Evolutionary conservation across 2,797 vertebrate species (phyloP), one percentile per base, ranked within the genome.

Genomic region (Peromyscus nudipes): DNA sequence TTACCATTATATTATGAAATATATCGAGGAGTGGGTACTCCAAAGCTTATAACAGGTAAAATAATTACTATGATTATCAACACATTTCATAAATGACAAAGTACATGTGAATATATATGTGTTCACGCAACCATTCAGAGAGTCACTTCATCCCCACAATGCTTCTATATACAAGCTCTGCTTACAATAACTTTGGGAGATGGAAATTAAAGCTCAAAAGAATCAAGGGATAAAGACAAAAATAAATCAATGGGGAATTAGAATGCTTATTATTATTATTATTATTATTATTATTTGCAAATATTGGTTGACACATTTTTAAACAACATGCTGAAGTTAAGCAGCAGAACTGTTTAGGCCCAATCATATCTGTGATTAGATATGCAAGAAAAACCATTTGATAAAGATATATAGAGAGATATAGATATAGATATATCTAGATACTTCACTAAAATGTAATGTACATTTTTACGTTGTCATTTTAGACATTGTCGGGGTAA

Each of bases 71-170:
- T 76, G 3, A 95, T 90, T 88, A 76, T 2, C 43, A 82, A 52
- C 90, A 91, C 4, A 76, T 65, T 95, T 88, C 75, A 94, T 75
- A 92, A 93, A 81, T 83, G 57, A 92, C 6, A 88, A 92, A 96
- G 79, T 91, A 85, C 23, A 23, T 34, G 1, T 76, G 46, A 77
- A 6, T 60, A 0, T 75, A 60, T 94, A 60, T 81, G 6, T 87
- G 25, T 71, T 87, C 80, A 25, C 37, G 71, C 1, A 91, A 2
- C 14, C 34, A 73, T 43, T 93, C 21, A 89, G 37, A 97, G 90
- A 65, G 31, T 43, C 65, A 52, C 43, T 96, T 31, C 23, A 49
- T 75, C 19, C 7, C 94, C 81, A 64, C 0, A 83, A 25, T n/a
- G 34, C 1, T 8, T 27, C 67, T 52, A 1, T 43, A 73, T 65